A percentile compares a stretch with the other conserved stretches of the same genome.
Conservation (phyloP, 2,113 vertebrate genomes). For the Notiomystis cincta region DNA sequence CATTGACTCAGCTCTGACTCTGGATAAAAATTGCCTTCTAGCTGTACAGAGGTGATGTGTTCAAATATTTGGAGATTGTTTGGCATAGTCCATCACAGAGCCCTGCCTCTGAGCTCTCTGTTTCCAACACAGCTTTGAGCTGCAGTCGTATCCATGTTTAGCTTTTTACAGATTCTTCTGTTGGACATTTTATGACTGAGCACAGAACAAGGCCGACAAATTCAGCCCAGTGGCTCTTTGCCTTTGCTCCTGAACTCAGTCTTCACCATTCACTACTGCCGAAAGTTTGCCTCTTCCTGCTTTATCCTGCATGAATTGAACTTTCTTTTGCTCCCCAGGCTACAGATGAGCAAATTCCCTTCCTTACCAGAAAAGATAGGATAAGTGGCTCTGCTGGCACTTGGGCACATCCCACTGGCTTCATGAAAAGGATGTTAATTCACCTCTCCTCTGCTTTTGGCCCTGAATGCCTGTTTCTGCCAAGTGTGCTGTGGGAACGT, state of each 20-base stretch:
- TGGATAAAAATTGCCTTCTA: neutral
- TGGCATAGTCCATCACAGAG: accelerated
- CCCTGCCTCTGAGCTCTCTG: neutral
- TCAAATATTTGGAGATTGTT: neutral
- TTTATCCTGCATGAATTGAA: neutral
- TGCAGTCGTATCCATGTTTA: neutral
- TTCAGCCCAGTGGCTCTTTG: neutral
- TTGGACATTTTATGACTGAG: neutral
- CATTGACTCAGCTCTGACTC: neutral
- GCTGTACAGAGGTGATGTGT: neutral
- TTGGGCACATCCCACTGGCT: neutral
- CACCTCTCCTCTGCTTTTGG: slow-evolving; percentile 18
- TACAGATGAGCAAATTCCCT: neutral
- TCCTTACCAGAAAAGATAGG: neutral
- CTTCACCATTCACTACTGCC: neutral
- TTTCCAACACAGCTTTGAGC: neutral
- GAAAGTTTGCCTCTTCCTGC: neutral
- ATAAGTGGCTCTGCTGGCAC: neutral
- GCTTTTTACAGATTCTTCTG: neutral
- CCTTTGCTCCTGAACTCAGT: neutral
- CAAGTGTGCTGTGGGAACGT: neutral
- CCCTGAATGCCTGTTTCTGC: neutral
- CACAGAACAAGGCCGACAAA: neutral
- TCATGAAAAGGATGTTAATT: neutral
- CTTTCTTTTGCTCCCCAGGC: neutral